phyloP scores from a whole-genome alignment of 2,797 vertebrate species.

The Oreochromis mossambicus region DNA sequence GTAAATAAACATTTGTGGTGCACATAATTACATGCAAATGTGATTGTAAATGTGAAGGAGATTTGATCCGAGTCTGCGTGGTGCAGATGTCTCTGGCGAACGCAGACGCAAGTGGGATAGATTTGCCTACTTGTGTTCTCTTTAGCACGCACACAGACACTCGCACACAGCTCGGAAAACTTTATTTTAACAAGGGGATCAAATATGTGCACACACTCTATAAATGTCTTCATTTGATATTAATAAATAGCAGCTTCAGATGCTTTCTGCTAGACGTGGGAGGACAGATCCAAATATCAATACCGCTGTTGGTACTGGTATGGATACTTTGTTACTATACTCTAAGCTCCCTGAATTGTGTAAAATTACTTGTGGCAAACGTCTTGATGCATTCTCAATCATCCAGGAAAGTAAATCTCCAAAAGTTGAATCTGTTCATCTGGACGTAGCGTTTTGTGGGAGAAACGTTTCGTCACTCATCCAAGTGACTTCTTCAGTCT shows the following conservation, averaged over 20 bases:
- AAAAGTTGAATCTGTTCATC: too few species aligned
- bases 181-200: background rate
- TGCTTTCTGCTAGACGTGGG: background rate
- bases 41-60: background rate
- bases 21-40: conserved; percentile 10
- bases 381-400: too few species aligned
- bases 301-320: background rate
- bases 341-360: background rate
- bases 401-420: too few species aligned
- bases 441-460: too few species aligned
- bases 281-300: background rate
- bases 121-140: background rate
- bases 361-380: background rate
- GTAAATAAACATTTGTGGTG: conserved; percentile 8
- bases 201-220: background rate
- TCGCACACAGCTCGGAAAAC: background rate
- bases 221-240: background rate
- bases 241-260: background rate
- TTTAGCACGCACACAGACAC: background rate
- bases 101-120: background rate
- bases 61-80: background rate
- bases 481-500: too few species aligned
- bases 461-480: too few species aligned
- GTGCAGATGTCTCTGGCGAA: background rate
- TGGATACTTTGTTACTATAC: background rate